Evolutionary conservation across 1,140 invertebrate species (phyloP).

Genomic region (Bombus sibiricus): DNA sequence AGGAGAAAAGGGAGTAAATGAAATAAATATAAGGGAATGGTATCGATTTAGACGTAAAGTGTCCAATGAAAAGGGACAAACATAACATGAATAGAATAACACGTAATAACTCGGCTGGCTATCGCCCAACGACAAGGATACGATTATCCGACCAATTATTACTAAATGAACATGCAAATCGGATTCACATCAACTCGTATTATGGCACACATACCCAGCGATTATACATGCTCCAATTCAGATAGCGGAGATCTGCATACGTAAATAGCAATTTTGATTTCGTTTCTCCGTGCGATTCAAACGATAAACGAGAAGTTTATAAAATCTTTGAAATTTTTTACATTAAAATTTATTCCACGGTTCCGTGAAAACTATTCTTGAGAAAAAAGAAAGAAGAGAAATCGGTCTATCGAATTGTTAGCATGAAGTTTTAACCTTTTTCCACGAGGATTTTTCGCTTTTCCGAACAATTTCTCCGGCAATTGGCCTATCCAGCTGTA

Average conservation of each 20-base stretch:
- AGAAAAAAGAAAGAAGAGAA: not conserved
- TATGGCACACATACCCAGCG: not conserved
- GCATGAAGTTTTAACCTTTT: not conserved
- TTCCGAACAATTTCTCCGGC: not conserved
- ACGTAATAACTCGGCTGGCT: slow-evolving; percentile 7
- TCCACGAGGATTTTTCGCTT: not conserved
- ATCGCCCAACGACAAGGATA: slow-evolving; percentile 1
- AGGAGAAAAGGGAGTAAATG: not conserved
- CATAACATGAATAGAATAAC: not conserved
- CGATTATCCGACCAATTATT: slow-evolving; percentile 34
- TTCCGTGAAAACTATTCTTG: not conserved
- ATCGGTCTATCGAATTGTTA: not conserved
- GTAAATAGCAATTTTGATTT: not conserved
- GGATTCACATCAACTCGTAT: slow-evolving; percentile 25
- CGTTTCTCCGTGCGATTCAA: not conserved
- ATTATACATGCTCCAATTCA: slow-evolving; percentile 13
- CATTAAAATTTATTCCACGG: not conserved
- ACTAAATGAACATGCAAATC: slow-evolving; percentile 40
- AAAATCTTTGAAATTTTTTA: not conserved
- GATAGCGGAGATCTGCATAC: not conserved
- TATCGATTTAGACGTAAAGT: not conserved
- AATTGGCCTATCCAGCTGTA: not conserved
- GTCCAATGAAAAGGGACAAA: not conserved
- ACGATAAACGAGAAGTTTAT: not conserved
- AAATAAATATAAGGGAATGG: not conserved